These are phyloP conservation scores for Oreochromis tanganicae DNA, from an alignment of 2,113 vertebrate genomes.

Conservation along the genomic window DNA sequence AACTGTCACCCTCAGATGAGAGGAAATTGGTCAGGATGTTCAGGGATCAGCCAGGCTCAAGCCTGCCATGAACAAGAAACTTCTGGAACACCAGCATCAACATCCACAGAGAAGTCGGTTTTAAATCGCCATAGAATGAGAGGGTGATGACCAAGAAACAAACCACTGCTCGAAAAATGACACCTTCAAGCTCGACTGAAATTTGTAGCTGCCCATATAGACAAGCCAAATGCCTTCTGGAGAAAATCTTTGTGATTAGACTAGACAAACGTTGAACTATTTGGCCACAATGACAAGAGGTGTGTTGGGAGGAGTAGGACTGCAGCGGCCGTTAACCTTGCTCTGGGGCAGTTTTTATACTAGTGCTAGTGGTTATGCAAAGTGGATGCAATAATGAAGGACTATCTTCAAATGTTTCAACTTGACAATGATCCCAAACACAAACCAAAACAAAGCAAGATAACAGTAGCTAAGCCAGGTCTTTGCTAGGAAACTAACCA, in stretches of 20 bases:
- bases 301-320: not conserved
- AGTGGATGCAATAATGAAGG: not conserved
- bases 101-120: fast-evolving
- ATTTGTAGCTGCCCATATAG: too few relatives aligned
- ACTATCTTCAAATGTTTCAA: not conserved
- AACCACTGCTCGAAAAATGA: not conserved
- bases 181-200: not conserved
- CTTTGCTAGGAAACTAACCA: not conserved
- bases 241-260: too few relatives aligned
- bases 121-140: not conserved
- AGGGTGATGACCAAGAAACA: not conserved
- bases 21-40: not conserved
- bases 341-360: not conserved
- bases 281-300: not conserved
- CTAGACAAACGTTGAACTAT: not conserved
- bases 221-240: too few relatives aligned
- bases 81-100: not conserved
- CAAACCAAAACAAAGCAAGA: not conserved
- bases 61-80: not conserved
- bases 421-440: not conserved
- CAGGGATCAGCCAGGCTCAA: not conserved
- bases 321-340: fast-evolving
- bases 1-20: not conserved
- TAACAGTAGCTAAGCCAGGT: not conserved
- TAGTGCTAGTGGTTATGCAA: not conserved